These are phyloP conservation scores for Strix uralensis DNA, from an alignment of 2,113 vertebrate species.

Conservation along the genomic window DNA sequence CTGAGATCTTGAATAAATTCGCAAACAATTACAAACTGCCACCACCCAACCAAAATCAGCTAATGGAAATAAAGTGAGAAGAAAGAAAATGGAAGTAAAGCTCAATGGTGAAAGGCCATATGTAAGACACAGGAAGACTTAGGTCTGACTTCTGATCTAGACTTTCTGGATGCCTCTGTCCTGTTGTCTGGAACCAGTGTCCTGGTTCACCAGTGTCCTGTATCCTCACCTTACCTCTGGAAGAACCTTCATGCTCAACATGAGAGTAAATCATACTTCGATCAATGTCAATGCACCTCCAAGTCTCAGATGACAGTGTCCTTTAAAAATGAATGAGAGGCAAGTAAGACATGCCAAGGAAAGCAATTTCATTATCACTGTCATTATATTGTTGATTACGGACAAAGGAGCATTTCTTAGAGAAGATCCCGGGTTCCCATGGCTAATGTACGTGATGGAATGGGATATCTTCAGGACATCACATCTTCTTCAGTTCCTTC, in stretches of 20 bases:
- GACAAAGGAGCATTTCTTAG: not conserved
- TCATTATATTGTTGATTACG: not conserved
- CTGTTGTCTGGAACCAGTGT: not conserved
- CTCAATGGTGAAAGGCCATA: not conserved
- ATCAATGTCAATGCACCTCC: not conserved
- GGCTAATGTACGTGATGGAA: not conserved
- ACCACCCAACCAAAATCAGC: not conserved
- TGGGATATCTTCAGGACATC: not conserved
- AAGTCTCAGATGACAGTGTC: not conserved
- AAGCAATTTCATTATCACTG: not conserved
- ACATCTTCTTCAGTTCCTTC: not conserved
- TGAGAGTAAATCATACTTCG: not conserved
- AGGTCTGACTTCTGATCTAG: not conserved
- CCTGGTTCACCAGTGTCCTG: not conserved
- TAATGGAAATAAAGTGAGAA: not conserved
- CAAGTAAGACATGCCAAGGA: not conserved
- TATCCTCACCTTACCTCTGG: not conserved
- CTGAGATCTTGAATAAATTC: not conserved
- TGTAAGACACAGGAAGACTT: not conserved
- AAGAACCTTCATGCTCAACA: not conserved
- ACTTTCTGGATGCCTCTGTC: not conserved
- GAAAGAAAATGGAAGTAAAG: not conserved
- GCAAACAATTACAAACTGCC: not conserved
- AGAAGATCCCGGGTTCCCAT: not conserved
- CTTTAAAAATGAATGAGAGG: not conserved